Base-by-base conservation (phyloP, 1,140 invertebrate genomes). In the Agrilus planipennis region DNA sequence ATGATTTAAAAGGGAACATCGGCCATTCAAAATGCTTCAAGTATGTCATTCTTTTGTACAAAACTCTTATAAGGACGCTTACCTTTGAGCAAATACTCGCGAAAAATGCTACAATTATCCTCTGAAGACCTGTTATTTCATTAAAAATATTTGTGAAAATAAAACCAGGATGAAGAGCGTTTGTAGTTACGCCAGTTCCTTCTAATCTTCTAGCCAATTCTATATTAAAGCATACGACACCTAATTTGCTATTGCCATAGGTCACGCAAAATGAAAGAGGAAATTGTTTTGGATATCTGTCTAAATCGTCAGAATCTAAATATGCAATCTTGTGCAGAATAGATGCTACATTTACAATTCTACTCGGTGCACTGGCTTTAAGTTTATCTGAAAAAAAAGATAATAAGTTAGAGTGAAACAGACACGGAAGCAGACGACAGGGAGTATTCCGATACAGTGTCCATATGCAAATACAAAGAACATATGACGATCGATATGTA, bases 381-480 rank as follows among this genome's bases (percentile, higher is more conserved):
- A 83, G 64, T 50, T 73, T 34, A 47, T 47, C 50, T 53, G 64
- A 5, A 82, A 62, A 2, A n/a, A n/a, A n/a, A n/a, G n/a, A n/a
- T 82, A 64, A 57, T 78, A 73, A 0, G 86, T 90, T 2, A 91
- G 63, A 3, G 90, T 64, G 57, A 89, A 91, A 30, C 84, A 86
- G 0, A 86, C 85, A 55, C 75, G 54, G 60, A 69, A 61, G 56
- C 67, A n/a, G n/a, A n/a, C n/a, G n/a, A n/a, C n/a, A n/a, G n/a
- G n/a, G n/a, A n/a, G n/a, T n/a, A n/a, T n/a, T n/a, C n/a, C n/a
- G n/a, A n/a, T n/a, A n/a, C n/a, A n/a, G n/a, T n/a, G n/a, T n/a
- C n/a, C n/a, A n/a, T n/a, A n/a, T n/a, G n/a, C n/a, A n/a, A n/a
- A n/a, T n/a, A n/a, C n/a, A n/a, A n/a, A n/a, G n/a, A n/a, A n/a